These are phyloP conservation scores for Agrochola litura DNA, from an alignment of 2,888 invertebrate species.

Conservation along the genomic window DNA sequence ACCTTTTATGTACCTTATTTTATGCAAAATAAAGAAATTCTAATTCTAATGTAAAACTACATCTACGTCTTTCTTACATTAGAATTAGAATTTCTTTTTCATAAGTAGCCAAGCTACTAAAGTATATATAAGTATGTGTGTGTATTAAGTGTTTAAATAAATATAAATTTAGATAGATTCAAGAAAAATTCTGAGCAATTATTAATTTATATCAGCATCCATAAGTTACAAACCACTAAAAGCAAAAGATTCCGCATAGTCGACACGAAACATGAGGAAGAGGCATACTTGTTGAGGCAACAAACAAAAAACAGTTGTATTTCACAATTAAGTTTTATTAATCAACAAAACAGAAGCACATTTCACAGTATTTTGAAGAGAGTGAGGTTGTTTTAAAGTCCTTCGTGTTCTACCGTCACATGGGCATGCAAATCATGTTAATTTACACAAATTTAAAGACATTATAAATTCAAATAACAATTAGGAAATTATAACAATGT, in stretches of 20 bases:
- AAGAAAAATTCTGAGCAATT: background rate
- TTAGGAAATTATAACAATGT: too few species aligned
- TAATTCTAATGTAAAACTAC: too few species aligned
- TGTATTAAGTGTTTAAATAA: too few species aligned
- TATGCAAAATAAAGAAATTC: too few species aligned
- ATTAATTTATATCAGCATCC: background rate
- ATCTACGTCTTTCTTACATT: too few species aligned
- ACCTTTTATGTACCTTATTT: too few species aligned
- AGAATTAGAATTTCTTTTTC: too few species aligned
- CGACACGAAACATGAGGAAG: background rate
- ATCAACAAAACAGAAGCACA: conserved; percentile 26
- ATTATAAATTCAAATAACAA: too few species aligned
- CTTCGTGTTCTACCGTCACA: too few species aligned
- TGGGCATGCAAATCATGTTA: too few species aligned
- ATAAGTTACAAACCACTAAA: background rate
- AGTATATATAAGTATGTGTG: background rate
- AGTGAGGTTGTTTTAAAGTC: background rate
- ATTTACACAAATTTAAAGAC: too few species aligned
- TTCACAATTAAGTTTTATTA: conserved; percentile 32
- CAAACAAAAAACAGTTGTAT: conserved; percentile 9
- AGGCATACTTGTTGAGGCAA: background rate
- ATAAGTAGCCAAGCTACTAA: background rate
- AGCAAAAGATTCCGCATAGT: background rate
- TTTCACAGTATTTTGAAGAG: conserved; percentile 15
- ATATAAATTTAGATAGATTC: too few species aligned